A percentile compares a stretch with the other conserved stretches of the same genome.
These are phyloP conservation scores for Atlantisia rogersi DNA, from an alignment of 2,113 vertebrate genomes.

Conservation along the genomic window DNA sequence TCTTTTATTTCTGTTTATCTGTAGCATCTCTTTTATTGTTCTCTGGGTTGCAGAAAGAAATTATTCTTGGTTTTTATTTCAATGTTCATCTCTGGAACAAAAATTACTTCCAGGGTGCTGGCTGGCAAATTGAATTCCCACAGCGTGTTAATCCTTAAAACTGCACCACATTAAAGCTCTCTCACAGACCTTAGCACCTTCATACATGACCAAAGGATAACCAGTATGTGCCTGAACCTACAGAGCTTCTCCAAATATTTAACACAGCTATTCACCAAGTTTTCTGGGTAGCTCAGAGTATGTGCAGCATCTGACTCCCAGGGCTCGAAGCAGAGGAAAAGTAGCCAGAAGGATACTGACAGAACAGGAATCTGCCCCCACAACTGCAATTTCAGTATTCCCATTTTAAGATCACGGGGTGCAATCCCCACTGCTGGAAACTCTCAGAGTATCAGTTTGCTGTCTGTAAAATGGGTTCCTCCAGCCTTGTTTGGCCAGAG, in stretches of 20 bases:
- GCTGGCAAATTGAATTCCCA: not conserved
- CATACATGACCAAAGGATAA: not conserved
- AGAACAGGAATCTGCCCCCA: not conserved
- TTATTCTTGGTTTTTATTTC: slow-evolving; percentile 36
- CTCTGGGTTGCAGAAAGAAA: not conserved
- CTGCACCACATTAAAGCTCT: not conserved
- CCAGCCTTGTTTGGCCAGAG: not conserved
- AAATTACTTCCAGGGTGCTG: not conserved
- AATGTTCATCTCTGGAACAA: not conserved
- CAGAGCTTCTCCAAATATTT: not conserved
- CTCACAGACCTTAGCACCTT: not conserved
- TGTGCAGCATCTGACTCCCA: not conserved
- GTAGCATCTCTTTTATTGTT: slow-evolving; percentile 30
- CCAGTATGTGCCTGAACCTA: not conserved
- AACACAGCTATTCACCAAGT: not conserved
- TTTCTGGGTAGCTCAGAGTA: not conserved
- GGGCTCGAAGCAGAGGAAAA: not conserved
- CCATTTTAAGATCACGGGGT: not conserved
- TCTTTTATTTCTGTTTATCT: slow-evolving; percentile 40
- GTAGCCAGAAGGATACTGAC: not conserved
- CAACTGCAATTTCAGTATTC: not conserved
- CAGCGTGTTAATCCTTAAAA: not conserved
- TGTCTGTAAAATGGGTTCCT: not conserved
- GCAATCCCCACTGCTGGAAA: not conserved
- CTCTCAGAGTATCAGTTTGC: not conserved